Evolutionary conservation across 1,140 invertebrate genomes (phyloP), one percentile per base, ranked within the genome.

Genomic region (Scaptomyza pallida): DNA sequence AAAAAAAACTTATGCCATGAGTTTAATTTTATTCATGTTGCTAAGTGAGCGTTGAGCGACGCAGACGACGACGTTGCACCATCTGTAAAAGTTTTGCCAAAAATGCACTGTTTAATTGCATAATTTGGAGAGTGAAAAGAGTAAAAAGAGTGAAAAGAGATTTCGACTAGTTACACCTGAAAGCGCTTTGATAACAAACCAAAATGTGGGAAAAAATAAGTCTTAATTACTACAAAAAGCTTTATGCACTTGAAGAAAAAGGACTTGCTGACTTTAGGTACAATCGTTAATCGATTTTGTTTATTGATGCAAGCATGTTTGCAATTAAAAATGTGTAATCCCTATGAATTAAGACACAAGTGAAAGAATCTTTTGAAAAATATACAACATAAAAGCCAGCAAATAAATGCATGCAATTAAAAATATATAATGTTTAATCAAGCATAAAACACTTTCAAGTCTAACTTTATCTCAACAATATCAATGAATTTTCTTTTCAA

Each of bases 11-110:
- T 88, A 51, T 35, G 68, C 81, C 57, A 73, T 77, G 73, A 86
- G 81, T 86, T 88, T 81, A 88, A 86, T 86, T 88, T 86, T 86
- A 88, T 86, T 86, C 82, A 81, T 78, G 82, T 76, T 75, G 65
- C 81, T 81, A 86, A 88, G 81, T 81, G 81, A 86, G 79, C 81
- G 78, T 77, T 82, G 78, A 82, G 77, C 67, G 73, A 71, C 61
- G 73, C 47, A 52, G 37, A 43, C 12, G 13, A 15, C 30, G 37
- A 12, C 44, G 44, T 17, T 30, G 26, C 15, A 44, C 26, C 61
- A 54, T 45, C 65, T 57, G 60, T 35, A 17, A 43, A 81, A 85
- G 75, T 62, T 85, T 85, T 88, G 35, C 40, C 37, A 33, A 67
- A 80, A 86, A 73, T 86, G 72, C 81, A 86, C 82, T 81, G 61